Percentiles rank a stretch among this genome's conserved stretches.
These are phyloP conservation scores for Cyprinodon diabolis DNA, from an alignment of 2,797 vertebrate species.

Conservation along the genomic window DNA sequence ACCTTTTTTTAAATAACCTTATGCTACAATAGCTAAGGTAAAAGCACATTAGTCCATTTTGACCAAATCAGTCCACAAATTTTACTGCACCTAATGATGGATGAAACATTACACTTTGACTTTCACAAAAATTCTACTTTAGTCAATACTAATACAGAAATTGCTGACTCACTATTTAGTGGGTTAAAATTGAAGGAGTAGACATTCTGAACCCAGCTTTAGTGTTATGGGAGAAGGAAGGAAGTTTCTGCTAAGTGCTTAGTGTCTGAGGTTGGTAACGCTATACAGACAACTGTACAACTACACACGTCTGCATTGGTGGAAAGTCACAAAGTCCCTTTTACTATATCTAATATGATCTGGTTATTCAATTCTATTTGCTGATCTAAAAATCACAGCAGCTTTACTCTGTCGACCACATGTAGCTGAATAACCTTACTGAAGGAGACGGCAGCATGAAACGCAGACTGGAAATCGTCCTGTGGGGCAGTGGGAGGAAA, in stretches of 20 bases:
- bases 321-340: constrained; percentile 26
- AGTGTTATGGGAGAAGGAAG: constrained; percentile 17
- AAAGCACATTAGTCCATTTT: not conserved
- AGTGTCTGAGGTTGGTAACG: constrained; percentile 69
- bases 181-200: not conserved
- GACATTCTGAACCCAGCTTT: not conserved
- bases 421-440: constrained; percentile 21
- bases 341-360: constrained; percentile 10
- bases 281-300: constrained; percentile 61
- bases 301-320: constrained; percentile 40
- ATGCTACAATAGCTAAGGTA: not conserved
- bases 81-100: not conserved
- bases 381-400: constrained; percentile 12
- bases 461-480: constrained; percentile 35
- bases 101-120: not conserved
- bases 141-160: not conserved
- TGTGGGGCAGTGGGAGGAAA: constrained; percentile 19
- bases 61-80: not conserved
- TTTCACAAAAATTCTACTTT: not conserved
- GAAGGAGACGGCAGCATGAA: constrained; percentile 21
- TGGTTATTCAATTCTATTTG: constrained; percentile 15
- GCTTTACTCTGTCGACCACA: constrained; percentile 3
- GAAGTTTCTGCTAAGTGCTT: constrained; percentile 71
- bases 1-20: not conserved
- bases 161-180: not conserved